Evolutionary conservation across 2,113 vertebrate genomes (phyloP).

Genomic region (Chroicocephalus ridibundus): DNA sequence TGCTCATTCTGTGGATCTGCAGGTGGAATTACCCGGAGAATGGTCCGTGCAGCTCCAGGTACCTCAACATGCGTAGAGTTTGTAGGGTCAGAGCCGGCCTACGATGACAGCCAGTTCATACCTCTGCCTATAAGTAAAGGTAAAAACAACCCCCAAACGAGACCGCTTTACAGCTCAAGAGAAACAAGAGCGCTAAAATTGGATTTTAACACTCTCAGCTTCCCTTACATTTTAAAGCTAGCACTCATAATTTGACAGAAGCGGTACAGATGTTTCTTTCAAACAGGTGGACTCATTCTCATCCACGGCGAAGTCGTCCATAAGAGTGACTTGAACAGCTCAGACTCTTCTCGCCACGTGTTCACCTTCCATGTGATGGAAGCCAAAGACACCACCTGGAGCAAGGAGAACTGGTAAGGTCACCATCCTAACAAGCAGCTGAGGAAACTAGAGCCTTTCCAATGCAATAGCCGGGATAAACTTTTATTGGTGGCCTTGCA

Average conservation of each 20-base stretch:
- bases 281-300: slow-evolving; percentile 83
- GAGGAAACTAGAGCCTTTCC: neutral
- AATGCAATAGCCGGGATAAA: neutral
- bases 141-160: neutral
- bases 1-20: neutral
- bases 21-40: slow-evolving; percentile 85
- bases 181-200: neutral
- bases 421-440: neutral
- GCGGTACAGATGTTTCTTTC: neutral
- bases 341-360: slow-evolving; percentile 81
- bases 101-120: slow-evolving; percentile 78
- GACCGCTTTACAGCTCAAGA: neutral
- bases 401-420: slow-evolving; percentile 89
- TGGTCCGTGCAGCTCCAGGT: slow-evolving; percentile 82
- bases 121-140: slow-evolving; percentile 85
- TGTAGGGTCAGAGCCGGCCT: slow-evolving; percentile 77
- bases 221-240: neutral
- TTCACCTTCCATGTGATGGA: slow-evolving; percentile 97
- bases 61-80: slow-evolving; percentile 78
- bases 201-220: neutral
- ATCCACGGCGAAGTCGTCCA: slow-evolving; percentile 94
- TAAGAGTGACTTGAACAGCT: slow-evolving; percentile 87
- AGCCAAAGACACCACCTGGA: slow-evolving; percentile 83
- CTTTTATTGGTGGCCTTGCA: neutral
- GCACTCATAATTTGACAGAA: neutral